Base-by-base conservation (phyloP, 2,113 vertebrate genomes). In the Atrichornis clamosus region DNA sequence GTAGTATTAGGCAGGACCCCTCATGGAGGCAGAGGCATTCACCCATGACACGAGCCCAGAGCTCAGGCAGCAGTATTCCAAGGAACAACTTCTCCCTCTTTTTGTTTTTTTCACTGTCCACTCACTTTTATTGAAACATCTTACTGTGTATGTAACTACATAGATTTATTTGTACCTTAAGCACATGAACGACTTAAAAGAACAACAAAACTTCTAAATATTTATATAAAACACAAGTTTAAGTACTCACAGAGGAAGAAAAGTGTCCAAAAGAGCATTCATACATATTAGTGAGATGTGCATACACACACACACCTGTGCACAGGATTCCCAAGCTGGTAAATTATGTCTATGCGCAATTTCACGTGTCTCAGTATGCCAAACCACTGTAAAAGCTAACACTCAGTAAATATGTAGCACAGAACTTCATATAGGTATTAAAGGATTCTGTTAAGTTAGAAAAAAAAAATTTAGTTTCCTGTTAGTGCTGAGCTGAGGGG, bases 51-150 rank as follows among this genome's bases (percentile, higher is more conserved):
- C 1, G 1, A 67, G 15, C 3, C 32, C 49, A 58, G 65, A 3
- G 0, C 55, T 64, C 26, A 59, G 49, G 8, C 39, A 77, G 39
- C 26, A 46, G 37, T 11, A 50, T 4, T 2, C 20, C 13, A 2
- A 15, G 15, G 30, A 82, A 32, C 22, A 39, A 11, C 33, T 21
- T 73, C 55, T 70, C 17, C 26, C 37, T 41, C 26, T 70, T 76
- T 18, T 9, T 7, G 6, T 9, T 80, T 72, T 33, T 30, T 44
- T 10, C 8, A 52, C 16, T 27, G 6, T 27, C 60, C 0, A 0
- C 11, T 64, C 64, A 6, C 33, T 78, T 76, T 84, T 82, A 26
- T 32, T 23, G 33, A 19, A 63, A 11, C 17, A 63, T 9, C 23
- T 74, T 55, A 55, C 22, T 15, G 8, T 39, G 6, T 18, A 42